Conservation (phyloP, 2,888 invertebrate species). For the Octonoba sinensis region DNA sequence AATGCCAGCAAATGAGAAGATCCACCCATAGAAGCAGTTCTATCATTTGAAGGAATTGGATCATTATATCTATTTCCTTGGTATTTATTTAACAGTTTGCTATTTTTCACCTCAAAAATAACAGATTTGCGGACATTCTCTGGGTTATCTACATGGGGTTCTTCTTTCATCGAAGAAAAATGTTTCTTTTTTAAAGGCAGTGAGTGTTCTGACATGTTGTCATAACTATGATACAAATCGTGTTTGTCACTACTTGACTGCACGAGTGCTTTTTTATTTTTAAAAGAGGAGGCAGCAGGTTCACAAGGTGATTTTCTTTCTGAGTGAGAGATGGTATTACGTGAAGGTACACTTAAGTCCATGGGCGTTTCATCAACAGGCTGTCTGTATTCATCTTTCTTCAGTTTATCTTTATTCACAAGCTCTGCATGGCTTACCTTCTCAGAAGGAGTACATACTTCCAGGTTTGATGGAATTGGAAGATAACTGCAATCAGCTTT, state of each 20-base stretch:
- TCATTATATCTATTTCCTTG: constrained; percentile 13
- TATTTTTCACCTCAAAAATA: constrained; percentile 45
- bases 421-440: not conserved
- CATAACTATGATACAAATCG: not conserved
- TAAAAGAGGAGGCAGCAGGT: not conserved
- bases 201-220: constrained; percentile 6
- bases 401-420: not conserved
- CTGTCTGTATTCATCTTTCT: not conserved
- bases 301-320: not conserved
- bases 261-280: no score
- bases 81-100: constrained; percentile 21
- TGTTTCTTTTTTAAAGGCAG: constrained; percentile 43
- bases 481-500: no score
- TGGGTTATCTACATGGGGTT: not conserved
- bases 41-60: not conserved
- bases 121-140: constrained; percentile 32
- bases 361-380: constrained; percentile 30
- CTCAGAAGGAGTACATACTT: not conserved
- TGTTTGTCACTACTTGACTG: not conserved
- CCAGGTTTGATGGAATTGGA: no score
- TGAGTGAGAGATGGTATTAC: not conserved
- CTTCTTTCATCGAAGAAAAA: constrained; percentile 15
- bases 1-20: constrained; percentile 53
- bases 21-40: constrained; percentile 7
- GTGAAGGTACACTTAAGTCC: constrained; percentile 39